Evolutionary conservation across 2,797 vertebrate species (phyloP), one percentile per base, ranked within the genome.

Genomic region (Ataeniobius toweri): DNA sequence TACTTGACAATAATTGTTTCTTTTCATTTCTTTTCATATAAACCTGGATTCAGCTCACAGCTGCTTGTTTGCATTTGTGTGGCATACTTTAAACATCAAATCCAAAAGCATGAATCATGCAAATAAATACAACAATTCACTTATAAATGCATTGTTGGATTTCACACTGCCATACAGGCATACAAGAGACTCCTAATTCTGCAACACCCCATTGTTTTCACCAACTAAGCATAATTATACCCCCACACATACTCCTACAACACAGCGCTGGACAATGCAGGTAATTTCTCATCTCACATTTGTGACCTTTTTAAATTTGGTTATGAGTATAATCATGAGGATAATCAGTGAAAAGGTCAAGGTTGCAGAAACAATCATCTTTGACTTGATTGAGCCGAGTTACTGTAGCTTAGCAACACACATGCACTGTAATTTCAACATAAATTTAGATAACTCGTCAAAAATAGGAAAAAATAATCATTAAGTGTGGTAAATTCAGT

Each of bases 331-430:
- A 75, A 79, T 84, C 76, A 76, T 31, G 26, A 67, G 20, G 26
- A 26, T 74, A 80, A 88, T 85, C 69, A 80, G 41, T 79, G 75
- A 69, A 84, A 91, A 83, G 77, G 79, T 85, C 79, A 83, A 77
- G 22, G 51, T 70, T 70, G 51, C 36, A 70, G 68, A 26, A 80
- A 77, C 70, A 75, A 44, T 71, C 71, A 18, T 73, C n/a, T 71
- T 61, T 61, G 58, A 80, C 41, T 50, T 58, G 20, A 78, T 77
- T 56, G 22, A 75, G 48, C 3, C 3, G 36, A 81, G 77, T 76
- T 74, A 59, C 16, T 76, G 39, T 46, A 61, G 61, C 71, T 26
- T 16, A 63, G 46, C 46, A 18, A 6, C 20, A 61, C 13, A 12
- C 28, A 58, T 24, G 20, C 53, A 44, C 22, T 68, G 6, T 53